Conservation (phyloP, 2,888 invertebrate species). For the Lypha dubia region DNA sequence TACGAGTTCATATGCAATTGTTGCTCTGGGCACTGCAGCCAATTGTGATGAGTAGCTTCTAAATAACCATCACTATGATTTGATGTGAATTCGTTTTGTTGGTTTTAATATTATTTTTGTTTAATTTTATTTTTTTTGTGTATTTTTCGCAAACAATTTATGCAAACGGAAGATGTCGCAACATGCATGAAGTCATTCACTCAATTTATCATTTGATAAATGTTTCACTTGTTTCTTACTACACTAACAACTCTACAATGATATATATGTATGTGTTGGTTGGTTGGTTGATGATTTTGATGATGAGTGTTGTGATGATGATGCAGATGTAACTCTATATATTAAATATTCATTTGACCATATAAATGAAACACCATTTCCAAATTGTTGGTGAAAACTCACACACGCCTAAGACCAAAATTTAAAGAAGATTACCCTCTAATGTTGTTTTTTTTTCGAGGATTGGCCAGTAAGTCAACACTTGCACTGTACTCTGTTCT, state of each 20-base stretch:
- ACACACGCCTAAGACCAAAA: no score
- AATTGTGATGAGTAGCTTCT: constrained; percentile 74
- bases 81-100: constrained; percentile 33
- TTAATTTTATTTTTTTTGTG: neutral
- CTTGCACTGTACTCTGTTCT: no score
- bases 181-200: constrained; percentile 83
- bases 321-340: constrained; percentile 63
- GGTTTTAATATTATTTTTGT: constrained; percentile 21
- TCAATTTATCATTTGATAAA: constrained; percentile 83
- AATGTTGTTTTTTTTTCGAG: no score
- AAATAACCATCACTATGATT: constrained; percentile 52
- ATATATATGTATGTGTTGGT: constrained; percentile 37
- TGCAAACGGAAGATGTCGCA: constrained; percentile 77
- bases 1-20: constrained; percentile 64
- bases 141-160: constrained; percentile 37
- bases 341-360: constrained; percentile 57
- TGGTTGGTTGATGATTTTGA: no score
- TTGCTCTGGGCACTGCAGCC: constrained; percentile 76
- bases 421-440: no score
- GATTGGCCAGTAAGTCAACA: no score
- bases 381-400: no score
- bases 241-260: constrained; percentile 47
- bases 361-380: constrained; percentile 44
- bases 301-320: constrained; percentile 34
- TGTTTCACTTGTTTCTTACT: constrained; percentile 75